These are phyloP conservation scores for Sialis lutaria DNA, from an alignment of 2,888 invertebrate genomes.

Conservation along the genomic window DNA sequence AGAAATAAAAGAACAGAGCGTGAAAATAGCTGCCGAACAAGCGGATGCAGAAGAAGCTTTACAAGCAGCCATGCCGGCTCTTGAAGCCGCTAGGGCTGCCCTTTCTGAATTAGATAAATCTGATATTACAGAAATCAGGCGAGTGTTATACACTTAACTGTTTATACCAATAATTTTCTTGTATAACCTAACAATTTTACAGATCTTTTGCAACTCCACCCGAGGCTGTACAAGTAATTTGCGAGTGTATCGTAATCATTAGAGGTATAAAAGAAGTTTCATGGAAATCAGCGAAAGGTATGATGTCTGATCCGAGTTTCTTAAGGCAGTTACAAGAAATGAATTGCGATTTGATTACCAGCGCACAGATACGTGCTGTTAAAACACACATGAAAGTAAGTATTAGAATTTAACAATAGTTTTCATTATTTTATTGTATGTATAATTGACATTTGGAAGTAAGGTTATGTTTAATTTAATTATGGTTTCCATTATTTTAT, in stretches of 20 bases:
- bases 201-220: conserved; percentile 84
- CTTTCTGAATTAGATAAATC: conserved; percentile 70
- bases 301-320: conserved; percentile 86
- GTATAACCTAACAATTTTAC: too few relatives aligned
- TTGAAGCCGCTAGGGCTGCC: conserved; percentile 65
- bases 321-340: conserved; percentile 64
- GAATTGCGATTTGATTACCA: conserved; percentile 64
- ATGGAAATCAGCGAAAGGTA: conserved; percentile 80
- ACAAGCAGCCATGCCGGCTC: conserved; percentile 65
- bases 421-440: too few relatives aligned
- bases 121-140: conserved; percentile 77
- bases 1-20: conserved; percentile 69
- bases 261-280: conserved; percentile 67
- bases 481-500: neutral
- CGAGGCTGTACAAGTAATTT: conserved; percentile 74
- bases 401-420: too few relatives aligned
- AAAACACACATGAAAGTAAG: conserved; percentile 51
- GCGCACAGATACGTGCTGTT: conserved; percentile 49
- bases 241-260: conserved; percentile 78
- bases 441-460: neutral
- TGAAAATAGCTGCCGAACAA: conserved; percentile 64
- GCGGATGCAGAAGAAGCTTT: conserved; percentile 67
- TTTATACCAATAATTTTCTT: too few relatives aligned
- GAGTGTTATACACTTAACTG: neutral
- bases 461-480: neutral